Evolutionary conservation across 2,113 vertebrate species (phyloP), one percentile per base, ranked within the genome.

Genomic region (Laticauda colubrina): DNA sequence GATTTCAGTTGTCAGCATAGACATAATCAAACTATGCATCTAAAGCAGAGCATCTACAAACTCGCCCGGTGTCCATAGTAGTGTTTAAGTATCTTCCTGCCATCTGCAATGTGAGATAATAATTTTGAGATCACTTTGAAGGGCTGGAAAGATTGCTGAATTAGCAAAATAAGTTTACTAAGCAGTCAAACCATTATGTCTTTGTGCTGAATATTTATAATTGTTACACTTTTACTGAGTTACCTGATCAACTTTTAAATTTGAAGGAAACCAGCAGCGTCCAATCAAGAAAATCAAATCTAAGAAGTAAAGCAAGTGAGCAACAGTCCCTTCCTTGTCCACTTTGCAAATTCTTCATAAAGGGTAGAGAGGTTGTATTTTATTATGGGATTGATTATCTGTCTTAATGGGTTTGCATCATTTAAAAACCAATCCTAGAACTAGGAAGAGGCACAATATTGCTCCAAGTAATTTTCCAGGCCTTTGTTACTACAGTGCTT

Each of bases 391-490:
- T 96, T 94, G 96, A 97, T 97, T 94, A 97, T 93, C 95, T 96
- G 94, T 91, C 96, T 91, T 92, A 95, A 95, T 96, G 94, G 90
- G 90, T 97, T 97, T 96, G 85, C 92, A 94, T 94, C 91, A 95
- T 92, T 86, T 96, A 92, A 89, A 94, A 94, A 96, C 92, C 90
- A 93, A 53, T 81, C 93, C 88, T 48, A 87, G 39, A 87, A 92
- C 88, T 53, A 91, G 92, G 94, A 81, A 61, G 90, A 94, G 93
- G 87, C 0, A 0, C 91, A 93, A 75, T 95, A 94, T 96, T 92
- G 96, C 95, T 97, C 93, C 92, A 20, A 96, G 96, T 95, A 93
- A 97, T 96, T 97, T 97, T 97, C 96, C 97, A 96, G 90, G 89
- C 88, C 14, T 95, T 34, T 88, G 91, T 85, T 95, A 89, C 96